Conservation (phyloP, 2,888 invertebrate genomes). For the Syrista parreyssii region DNA sequence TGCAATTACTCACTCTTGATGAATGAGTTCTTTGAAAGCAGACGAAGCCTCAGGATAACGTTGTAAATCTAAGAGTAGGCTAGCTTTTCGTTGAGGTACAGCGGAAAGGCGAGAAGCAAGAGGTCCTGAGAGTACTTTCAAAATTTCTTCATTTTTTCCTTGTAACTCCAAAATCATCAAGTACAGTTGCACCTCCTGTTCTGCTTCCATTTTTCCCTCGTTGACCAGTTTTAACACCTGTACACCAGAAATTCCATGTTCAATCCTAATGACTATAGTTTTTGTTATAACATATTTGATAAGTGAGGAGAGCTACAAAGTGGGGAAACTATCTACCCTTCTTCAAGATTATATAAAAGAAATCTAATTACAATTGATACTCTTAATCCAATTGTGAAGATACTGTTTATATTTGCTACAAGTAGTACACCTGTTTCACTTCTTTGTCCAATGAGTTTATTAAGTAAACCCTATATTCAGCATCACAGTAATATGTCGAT, state of each 20-base stretch:
- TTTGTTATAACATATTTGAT: not conserved
- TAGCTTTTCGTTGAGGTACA: conserved; percentile 76
- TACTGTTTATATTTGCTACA: not conserved
- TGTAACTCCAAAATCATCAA: conserved; percentile 86
- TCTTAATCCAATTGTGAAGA: too few relatives aligned
- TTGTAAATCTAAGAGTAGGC: conserved; percentile 78
- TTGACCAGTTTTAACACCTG: conserved; percentile 78
- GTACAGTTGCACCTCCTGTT: conserved; percentile 93
- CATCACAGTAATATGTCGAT: not conserved
- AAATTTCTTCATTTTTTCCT: conserved; percentile 83
- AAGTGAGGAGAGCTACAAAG: conserved; percentile 2
- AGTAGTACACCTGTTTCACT: not conserved
- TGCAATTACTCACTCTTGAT: conserved; percentile 73
- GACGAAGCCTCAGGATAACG: conserved; percentile 81
- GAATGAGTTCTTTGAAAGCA: conserved; percentile 79
- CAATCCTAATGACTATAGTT: not conserved
- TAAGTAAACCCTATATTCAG: not conserved
- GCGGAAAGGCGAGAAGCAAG: conserved; percentile 65
- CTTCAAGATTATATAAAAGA: not conserved
- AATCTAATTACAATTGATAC: too few relatives aligned
- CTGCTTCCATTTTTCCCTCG: conserved; percentile 90
- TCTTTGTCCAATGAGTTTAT: not conserved
- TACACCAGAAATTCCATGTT: conserved; percentile 12
- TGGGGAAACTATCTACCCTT: not conserved
- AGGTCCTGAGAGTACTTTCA: conserved; percentile 83